Percentiles rank a stretch among this genome's conserved stretches.
These are phyloP conservation scores for Aleadryas rufinucha DNA, from an alignment of 2,113 vertebrate species.

Conservation along the genomic window DNA sequence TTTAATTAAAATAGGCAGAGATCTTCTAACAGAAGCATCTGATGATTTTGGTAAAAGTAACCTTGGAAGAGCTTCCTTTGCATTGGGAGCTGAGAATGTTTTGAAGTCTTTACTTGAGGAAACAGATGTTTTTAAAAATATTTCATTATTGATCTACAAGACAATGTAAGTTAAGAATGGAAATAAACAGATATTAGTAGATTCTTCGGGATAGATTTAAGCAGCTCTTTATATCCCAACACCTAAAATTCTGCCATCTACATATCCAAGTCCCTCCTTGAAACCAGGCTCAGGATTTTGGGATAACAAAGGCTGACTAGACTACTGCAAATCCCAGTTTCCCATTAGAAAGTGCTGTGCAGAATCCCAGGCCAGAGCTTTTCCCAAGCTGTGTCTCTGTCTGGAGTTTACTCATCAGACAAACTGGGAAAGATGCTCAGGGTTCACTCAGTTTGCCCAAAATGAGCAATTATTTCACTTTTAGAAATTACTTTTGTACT, in stretches of 20 bases:
- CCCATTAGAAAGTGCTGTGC: neutral
- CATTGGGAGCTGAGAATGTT: neutral
- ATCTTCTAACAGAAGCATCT: slow-evolving; percentile 44
- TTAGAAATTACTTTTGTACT: neutral
- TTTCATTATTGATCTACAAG: slow-evolving; percentile 62
- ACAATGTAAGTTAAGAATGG: slow-evolving; percentile 8
- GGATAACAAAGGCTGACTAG: neutral
- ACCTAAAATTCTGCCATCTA: neutral
- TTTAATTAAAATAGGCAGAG: slow-evolving; percentile 50
- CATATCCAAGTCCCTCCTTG: neutral
- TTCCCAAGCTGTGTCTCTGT: neutral
- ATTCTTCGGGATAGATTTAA: neutral
- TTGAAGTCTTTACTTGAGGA: slow-evolving; percentile 65
- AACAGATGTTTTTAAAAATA: slow-evolving; percentile 50
- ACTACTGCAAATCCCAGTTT: neutral
- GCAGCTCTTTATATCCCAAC: neutral
- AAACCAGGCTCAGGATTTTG: neutral
- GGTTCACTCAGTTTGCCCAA: neutral
- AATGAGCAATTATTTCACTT: neutral
- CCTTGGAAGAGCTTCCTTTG: slow-evolving; percentile 66
- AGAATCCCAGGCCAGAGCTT: neutral
- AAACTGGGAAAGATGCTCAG: neutral
- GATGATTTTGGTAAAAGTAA: slow-evolving; percentile 51
- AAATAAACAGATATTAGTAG: slow-evolving; percentile 20
- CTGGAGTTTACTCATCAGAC: neutral